Percentiles rank a stretch among this genome's conserved stretches.
phyloP scores from a whole-genome alignment of 1,140 invertebrate species.

The Heliconius melpomene region DNA sequence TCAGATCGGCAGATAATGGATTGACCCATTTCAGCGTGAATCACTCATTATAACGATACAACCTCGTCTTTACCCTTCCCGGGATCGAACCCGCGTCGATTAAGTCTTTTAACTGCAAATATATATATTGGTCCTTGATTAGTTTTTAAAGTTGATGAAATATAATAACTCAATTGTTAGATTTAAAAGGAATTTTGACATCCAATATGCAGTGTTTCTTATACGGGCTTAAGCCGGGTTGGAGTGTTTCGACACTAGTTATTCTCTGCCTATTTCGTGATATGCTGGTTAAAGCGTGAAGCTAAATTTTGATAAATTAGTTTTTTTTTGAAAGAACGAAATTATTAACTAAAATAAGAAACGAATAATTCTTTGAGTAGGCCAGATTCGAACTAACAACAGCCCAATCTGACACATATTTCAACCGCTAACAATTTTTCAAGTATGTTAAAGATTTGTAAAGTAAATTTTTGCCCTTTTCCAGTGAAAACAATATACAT shows the following conservation, averaged over 20 bases:
- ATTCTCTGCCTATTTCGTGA: too few relatives aligned
- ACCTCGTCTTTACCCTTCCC: slow-evolving; percentile 32
- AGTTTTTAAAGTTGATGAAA: background rate
- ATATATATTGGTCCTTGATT: background rate
- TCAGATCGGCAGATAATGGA: slow-evolving; percentile 75
- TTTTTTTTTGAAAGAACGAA: too few relatives aligned
- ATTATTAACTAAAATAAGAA: too few relatives aligned
- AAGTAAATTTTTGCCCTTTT: too few relatives aligned
- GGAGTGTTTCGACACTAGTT: too few relatives aligned
- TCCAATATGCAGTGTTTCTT: background rate
- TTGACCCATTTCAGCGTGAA: slow-evolving; percentile 74
- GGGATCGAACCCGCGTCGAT: background rate
- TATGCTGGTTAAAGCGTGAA: too few relatives aligned
- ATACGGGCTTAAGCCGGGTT: background rate
- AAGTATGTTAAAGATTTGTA: too few relatives aligned
- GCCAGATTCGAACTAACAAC: too few relatives aligned
- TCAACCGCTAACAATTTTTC: too few relatives aligned
- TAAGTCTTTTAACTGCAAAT: slow-evolving; percentile 19
- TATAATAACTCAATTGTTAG: background rate
- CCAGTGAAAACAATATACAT: background rate
- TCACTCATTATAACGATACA: slow-evolving; percentile 60
- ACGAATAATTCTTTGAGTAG: too few relatives aligned
- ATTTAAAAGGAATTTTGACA: background rate
- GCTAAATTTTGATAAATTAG: too few relatives aligned
- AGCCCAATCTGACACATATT: too few relatives aligned